These are phyloP conservation scores for Campoletis raptor DNA, from an alignment of 2,888 invertebrate species.

Conservation along the genomic window DNA sequence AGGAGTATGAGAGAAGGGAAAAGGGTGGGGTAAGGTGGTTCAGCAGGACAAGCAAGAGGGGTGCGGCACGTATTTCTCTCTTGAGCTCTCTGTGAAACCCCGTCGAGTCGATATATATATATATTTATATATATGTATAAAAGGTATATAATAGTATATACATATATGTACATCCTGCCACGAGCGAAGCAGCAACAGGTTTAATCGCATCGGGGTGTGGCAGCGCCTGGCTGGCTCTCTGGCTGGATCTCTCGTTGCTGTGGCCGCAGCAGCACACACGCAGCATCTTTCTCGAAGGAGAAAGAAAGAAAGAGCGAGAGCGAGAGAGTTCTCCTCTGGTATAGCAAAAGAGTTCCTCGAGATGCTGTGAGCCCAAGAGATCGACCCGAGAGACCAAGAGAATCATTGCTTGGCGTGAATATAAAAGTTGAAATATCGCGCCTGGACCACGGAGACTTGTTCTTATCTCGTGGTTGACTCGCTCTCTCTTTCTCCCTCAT, in stretches of 20 bases:
- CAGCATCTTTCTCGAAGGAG: conserved; percentile 43
- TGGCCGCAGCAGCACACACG: conserved; percentile 31
- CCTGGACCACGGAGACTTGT: conserved; percentile 69
- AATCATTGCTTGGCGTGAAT: conserved; percentile 70
- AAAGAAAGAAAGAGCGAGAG: conserved; percentile 40
- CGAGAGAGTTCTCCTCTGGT: conserved; percentile 47
- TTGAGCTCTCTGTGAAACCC: conserved; percentile 70
- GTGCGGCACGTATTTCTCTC: conserved; percentile 69
- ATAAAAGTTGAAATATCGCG: conserved; percentile 75
- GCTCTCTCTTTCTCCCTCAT: conserved; percentile 48
- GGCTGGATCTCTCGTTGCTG: conserved; percentile 70
- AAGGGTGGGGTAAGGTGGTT: conserved; percentile 57
- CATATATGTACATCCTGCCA: conserved; percentile 72
- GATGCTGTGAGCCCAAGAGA: conserved; percentile 62
- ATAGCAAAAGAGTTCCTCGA: conserved; percentile 60
- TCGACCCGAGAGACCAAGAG: conserved; percentile 63
- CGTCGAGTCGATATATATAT: conserved; percentile 51
- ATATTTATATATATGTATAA: conserved; percentile 53
- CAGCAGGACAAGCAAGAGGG: conserved; percentile 60
- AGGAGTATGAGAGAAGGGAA: conserved; percentile 55
- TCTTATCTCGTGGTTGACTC: conserved; percentile 63
- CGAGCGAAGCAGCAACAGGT: conserved; percentile 82
- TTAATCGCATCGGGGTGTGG: conserved; percentile 83
- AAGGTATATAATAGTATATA: conserved; percentile 35
- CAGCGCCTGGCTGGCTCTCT: conserved; percentile 76